Base-by-base conservation (phyloP, 1,140 invertebrate species). In the Drosophila malerkotliana region DNA sequence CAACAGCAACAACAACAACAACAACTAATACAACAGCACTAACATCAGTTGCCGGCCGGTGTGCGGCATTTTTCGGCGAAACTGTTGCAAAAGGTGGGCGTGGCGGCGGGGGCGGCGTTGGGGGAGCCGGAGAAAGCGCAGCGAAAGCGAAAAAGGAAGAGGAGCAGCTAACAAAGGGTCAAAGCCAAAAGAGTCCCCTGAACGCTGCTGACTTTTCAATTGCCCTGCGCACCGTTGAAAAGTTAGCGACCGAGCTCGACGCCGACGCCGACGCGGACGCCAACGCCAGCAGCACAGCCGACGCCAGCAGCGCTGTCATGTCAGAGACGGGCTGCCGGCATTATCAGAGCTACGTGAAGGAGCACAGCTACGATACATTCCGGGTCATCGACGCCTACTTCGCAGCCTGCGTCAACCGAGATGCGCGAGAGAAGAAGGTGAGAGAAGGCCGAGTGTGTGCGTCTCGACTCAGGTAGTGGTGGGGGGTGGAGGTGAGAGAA, bases 301-400 rank as follows among this genome's bases (percentile, higher is more conserved):
- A 58, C 52, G 51, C 15, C 51, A 54, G 32, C 56, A 55, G 34
- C 37, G 56, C 57, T 56, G 83, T 73, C 92, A 94, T 94, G 79
- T 93, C 90, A 5, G 90, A 91, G 74, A 91, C 79, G 49, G 90
- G 90, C 55, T 92, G 91, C 72, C 79, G 89, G 76, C 91, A 92
- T 69, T 92, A 92, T 79, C 83, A 89, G 59, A 78, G 67, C 54
- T 92, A 92, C 69, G 72, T 91, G 15, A 91, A 91, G 77, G 91
- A 92, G 92, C 90, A 91, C 58, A 94, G 94, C 77, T 92, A 93
- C 54, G 93, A 94, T 71, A 92, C 93, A 28, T 94, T 94, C 88
- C 92, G 92, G 76, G 92, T 96, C 67, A 94, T 96, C 71, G 94
- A 96, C 92, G 93, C 94, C 78, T 95, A 95, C 92, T 96, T 96